Evolutionary conservation across 2,797 vertebrate genomes (phyloP).

Genomic region (Trematomus bernacchii): DNA sequence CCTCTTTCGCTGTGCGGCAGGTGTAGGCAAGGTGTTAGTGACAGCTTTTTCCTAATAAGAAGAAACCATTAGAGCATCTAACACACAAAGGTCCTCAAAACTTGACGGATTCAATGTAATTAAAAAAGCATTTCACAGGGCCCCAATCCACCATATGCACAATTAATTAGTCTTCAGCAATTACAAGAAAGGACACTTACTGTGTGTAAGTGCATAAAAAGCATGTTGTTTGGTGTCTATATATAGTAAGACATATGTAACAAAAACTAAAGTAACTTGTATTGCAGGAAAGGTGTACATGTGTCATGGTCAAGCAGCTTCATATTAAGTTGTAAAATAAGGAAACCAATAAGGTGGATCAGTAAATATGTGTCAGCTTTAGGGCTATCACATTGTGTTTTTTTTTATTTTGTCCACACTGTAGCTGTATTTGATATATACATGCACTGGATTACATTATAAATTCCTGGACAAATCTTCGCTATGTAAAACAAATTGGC

Average conservation of each 20-base stretch:
- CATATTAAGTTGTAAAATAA: neutral
- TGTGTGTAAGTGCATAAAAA: too few relatives aligned
- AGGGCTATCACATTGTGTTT: neutral
- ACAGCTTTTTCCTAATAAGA: conserved; percentile 55
- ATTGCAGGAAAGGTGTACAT: neutral
- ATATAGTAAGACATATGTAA: neutral
- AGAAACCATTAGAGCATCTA: conserved; percentile 55
- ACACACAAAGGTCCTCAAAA: conserved; percentile 50
- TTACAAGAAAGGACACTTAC: neutral
- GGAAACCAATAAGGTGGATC: neutral
- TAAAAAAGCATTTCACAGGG: conserved; percentile 15
- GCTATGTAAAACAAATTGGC: conserved; percentile 55
- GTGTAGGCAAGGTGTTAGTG: conserved; percentile 37
- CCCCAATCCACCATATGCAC: conserved; percentile 16
- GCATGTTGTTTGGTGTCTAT: too few relatives aligned
- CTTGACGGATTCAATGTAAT: conserved; percentile 19
- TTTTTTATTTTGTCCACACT: neutral
- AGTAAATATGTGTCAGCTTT: neutral
- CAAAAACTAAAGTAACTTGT: neutral
- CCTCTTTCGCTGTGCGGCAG: conserved; percentile 32
- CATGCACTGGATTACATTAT: conserved; percentile 21
- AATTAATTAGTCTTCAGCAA: conserved; percentile 9
- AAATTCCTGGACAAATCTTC: conserved; percentile 46
- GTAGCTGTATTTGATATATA: neutral
- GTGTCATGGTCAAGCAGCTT: neutral